Evolutionary conservation across 1,140 invertebrate genomes (phyloP).

Genomic region (Drosophila saltans): DNA sequence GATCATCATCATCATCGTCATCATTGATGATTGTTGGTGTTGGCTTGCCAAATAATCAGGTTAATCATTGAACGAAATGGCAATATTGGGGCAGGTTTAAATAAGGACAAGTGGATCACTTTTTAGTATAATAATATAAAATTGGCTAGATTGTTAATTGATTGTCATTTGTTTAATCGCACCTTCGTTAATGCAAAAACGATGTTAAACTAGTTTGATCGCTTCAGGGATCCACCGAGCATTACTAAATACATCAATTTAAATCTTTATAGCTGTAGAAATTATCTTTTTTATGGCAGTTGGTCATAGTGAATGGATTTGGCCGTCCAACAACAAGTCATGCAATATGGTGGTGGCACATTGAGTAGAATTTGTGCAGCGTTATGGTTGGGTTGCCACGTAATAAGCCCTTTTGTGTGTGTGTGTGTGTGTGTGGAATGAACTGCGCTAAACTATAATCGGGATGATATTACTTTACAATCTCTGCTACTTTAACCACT

Average conservation of each 20-base stretch:
- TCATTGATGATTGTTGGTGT: constrained; percentile 17
- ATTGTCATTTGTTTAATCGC: not conserved
- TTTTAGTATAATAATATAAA: too few relatives aligned
- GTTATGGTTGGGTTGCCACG: too few relatives aligned
- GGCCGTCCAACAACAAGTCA: not conserved
- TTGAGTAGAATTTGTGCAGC: too few relatives aligned
- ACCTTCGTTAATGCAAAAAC: too few relatives aligned
- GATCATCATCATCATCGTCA: constrained; percentile 29
- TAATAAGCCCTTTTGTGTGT: too few relatives aligned
- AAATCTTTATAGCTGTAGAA: not conserved
- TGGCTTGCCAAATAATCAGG: constrained; percentile 33
- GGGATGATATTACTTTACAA: too few relatives aligned
- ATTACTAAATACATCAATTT: constrained; percentile 7
- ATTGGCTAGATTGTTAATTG: not conserved
- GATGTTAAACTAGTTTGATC: too few relatives aligned
- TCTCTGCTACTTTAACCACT: too few relatives aligned
- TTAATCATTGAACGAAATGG: not conserved
- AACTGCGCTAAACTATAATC: too few relatives aligned
- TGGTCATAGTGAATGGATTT: not conserved
- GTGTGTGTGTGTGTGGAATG: too few relatives aligned
- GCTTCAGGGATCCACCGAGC: not conserved
- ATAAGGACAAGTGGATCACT: not conserved
- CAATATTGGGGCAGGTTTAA: not conserved
- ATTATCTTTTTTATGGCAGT: not conserved
- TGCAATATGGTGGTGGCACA: too few relatives aligned